Evolutionary conservation across 2,797 vertebrate genomes (phyloP).

Genomic region (Mareca strepera): DNA sequence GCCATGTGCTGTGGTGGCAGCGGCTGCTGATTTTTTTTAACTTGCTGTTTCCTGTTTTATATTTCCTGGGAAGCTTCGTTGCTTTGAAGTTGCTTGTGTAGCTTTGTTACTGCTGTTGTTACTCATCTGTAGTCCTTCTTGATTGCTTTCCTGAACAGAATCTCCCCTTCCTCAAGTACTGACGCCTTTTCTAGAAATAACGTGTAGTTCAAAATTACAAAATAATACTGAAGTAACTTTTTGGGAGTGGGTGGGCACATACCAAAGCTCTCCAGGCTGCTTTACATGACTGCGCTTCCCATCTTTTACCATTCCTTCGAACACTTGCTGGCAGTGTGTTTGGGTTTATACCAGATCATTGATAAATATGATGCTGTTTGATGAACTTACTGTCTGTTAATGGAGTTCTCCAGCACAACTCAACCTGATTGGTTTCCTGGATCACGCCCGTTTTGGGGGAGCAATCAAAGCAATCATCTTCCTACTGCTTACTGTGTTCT

Average conservation of each 20-base stretch:
- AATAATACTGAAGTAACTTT: neutral
- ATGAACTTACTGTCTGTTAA: neutral
- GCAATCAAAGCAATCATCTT: neutral
- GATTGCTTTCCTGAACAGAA: neutral
- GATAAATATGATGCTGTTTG: neutral
- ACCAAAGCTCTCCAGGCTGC: neutral
- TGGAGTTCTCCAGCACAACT: neutral
- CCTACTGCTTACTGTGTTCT: neutral
- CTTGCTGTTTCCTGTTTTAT: neutral
- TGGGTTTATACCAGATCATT: neutral
- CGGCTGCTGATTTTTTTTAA: neutral
- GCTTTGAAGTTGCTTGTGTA: neutral
- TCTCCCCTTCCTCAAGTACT: neutral
- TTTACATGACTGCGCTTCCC: neutral
- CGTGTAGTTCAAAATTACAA: neutral
- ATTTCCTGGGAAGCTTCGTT: neutral
- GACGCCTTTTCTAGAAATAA: neutral
- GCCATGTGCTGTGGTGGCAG: neutral
- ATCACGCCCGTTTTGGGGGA: neutral
- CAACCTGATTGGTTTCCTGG: neutral
- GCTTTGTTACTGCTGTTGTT: neutral
- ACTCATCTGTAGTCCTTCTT: neutral
- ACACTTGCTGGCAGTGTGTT: rapidly evolving
- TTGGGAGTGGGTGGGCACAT: neutral
- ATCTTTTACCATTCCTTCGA: neutral